Percentiles rank a stretch among this genome's conserved stretches.
Evolutionary conservation across 2,797 vertebrate species (phyloP).

Genomic region (Sphenopsis melanotis): DNA sequence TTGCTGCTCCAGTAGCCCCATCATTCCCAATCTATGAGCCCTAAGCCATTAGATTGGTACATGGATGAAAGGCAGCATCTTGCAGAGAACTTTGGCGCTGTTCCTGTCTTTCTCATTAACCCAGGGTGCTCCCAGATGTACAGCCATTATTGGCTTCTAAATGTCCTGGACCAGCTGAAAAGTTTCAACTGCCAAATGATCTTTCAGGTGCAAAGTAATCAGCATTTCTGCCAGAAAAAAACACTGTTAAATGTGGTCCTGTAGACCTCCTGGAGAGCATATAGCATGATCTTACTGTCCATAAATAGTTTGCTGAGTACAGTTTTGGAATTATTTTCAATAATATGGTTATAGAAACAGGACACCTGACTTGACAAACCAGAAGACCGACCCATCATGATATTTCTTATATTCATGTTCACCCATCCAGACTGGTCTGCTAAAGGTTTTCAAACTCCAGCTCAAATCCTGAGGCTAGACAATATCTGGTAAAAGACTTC

Average conservation of each 20-base stretch:
- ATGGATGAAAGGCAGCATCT: background rate
- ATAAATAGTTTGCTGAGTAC: background rate
- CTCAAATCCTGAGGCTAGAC: background rate
- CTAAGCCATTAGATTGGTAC: background rate
- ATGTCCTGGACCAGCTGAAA: background rate
- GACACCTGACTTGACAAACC: background rate
- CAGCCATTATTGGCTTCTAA: background rate
- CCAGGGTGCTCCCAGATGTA: background rate
- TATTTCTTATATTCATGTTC: background rate
- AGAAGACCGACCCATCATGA: background rate
- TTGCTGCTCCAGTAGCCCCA: background rate
- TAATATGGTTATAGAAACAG: background rate
- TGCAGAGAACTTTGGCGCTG: background rate
- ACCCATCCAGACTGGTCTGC: background rate
- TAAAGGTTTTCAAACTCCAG: background rate
- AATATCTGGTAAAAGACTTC: background rate
- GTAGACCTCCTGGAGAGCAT: background rate
- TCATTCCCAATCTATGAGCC: background rate
- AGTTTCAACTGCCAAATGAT: background rate
- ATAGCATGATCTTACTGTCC: background rate
- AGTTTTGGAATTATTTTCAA: background rate
- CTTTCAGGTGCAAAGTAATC: background rate
- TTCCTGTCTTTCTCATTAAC: background rate
- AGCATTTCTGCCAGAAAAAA: background rate
- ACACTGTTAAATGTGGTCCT: background rate